These are phyloP conservation scores for Plagodis pulveraria DNA, from an alignment of 2,888 invertebrate genomes.

Conservation along the genomic window DNA sequence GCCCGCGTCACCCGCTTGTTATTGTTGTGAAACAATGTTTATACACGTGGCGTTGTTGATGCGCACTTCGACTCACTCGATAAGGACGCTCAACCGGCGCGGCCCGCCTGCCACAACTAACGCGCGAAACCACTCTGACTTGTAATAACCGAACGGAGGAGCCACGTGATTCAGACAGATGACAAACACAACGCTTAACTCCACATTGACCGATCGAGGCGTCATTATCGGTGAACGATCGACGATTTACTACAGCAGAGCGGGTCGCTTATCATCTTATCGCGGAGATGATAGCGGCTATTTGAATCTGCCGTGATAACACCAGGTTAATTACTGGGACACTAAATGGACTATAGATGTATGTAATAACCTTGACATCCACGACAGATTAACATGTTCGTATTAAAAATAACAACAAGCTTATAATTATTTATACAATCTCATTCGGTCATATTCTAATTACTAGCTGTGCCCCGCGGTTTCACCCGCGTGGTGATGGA, in stretches of 20 bases:
- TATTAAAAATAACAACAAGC: background rate
- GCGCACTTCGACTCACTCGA: conserved; percentile 68
- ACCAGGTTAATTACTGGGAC: conserved; percentile 7
- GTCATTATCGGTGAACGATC: conserved; percentile 59
- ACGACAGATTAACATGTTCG: background rate
- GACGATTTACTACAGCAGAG: conserved; percentile 39
- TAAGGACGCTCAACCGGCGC: conserved; percentile 72
- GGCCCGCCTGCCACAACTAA: conserved; percentile 74
- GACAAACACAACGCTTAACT: conserved; percentile 71
- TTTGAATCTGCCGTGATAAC: conserved; percentile 20
- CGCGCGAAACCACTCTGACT: conserved; percentile 67
- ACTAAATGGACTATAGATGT: conserved; percentile 4
- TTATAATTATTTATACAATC: no score
- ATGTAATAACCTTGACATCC: background rate
- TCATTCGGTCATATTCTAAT: no score
- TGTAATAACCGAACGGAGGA: conserved; percentile 72
- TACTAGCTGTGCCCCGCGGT: no score
- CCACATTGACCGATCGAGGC: conserved; percentile 60
- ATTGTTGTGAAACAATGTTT: conserved; percentile 83
- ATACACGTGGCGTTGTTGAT: conserved; percentile 78
- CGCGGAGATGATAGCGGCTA: conserved; percentile 25
- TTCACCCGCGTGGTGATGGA: no score
- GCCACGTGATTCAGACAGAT: conserved; percentile 80
- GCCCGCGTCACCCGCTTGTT: conserved; percentile 73
- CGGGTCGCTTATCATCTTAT: conserved; percentile 37